Conservation (phyloP, 2,113 vertebrate genomes). For the Ophthalmolycus amberensis region DNA sequence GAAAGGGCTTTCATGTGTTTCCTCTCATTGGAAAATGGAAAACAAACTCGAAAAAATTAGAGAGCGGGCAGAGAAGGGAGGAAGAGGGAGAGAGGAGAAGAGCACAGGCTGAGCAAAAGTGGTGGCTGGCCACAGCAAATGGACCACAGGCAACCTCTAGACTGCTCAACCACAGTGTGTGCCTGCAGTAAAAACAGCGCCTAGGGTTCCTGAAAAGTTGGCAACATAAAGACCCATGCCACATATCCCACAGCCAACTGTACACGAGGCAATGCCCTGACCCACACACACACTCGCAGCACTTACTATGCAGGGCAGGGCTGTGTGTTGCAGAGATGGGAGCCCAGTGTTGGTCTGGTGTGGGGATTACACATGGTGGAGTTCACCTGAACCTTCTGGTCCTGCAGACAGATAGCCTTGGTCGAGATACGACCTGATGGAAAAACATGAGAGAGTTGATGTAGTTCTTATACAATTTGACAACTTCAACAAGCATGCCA, state of each 20-base stretch:
- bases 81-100: constrained; percentile 6
- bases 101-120: constrained; percentile 55
- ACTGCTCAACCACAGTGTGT: constrained; percentile 38
- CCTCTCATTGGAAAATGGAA: constrained; percentile 34
- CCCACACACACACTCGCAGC: constrained; percentile 21
- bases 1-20: constrained; percentile 7
- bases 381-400: constrained; percentile 90
- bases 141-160: constrained; percentile 59
- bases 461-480: constrained; percentile 1
- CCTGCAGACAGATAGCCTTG: constrained; percentile 93
- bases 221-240: constrained; percentile 55
- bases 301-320: constrained; percentile 96
- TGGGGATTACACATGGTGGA: constrained; percentile 87
- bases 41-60: constrained; percentile 19
- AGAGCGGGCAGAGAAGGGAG: constrained; percentile 30
- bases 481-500: not conserved
- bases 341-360: constrained; percentile 85
- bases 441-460: not conserved
- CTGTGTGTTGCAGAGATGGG: constrained; percentile 90
- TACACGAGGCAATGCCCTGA: constrained; percentile 31
- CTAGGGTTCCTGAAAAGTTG: constrained; percentile 59
- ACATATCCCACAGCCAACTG: constrained; percentile 49
- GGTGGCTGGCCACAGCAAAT: constrained; percentile 67
- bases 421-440: constrained; percentile 88
- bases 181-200: constrained; percentile 55